Base-by-base conservation (phyloP, 1,140 invertebrate species). In the Drosophila asahinai region DNA sequence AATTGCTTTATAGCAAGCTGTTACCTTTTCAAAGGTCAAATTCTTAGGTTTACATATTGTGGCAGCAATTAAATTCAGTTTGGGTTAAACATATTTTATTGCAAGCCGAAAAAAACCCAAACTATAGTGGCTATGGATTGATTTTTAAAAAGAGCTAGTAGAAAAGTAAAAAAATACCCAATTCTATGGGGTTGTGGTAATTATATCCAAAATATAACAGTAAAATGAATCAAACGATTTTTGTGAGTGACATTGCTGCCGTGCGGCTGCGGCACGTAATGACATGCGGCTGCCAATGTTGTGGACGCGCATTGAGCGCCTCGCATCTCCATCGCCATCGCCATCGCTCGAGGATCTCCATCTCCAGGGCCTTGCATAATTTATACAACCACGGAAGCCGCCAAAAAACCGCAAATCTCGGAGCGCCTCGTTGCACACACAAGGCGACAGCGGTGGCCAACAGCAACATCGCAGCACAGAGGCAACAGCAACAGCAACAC, bases 221-320 rank as follows among this genome's bases (percentile, higher is more conserved):
- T 7, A 5, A 42, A 7, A n/a, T n/a, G 40, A 2, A 12, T 12
- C 11, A 62, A 33, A 45, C 1, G 2, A 30, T 71, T 71, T 38
- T 17, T 67, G 11, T 27, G 22, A 68, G 67, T 71, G 77, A 52
- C 65, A 51, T 54, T 51, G 47, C 48, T 30, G 68, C 22, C 5
- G 71, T 76, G 71, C 36, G 54, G 5, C 45, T 77, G 64, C 76
- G 65, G 76, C 83, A 89, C 81, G 84, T 83, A 89, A 89, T 87
- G 84, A 83, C 83, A 87, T 89, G 84, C 80, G 83, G 77, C 83
- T 81, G 84, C 65, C 83, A 89, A 89, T 80, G 84, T 71, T 83
- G 83, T 60, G 76, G 80, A 77, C 80, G 71, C 62, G 63, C 76
- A 48, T 62, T 71, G 60, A 48, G 57, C 80, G 33, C 63, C 62